A percentile compares a stretch with the other conserved stretches of the same genome.
phyloP scores from a whole-genome alignment of 2,113 vertebrate genomes.

The Ictalurus punctatus region DNA sequence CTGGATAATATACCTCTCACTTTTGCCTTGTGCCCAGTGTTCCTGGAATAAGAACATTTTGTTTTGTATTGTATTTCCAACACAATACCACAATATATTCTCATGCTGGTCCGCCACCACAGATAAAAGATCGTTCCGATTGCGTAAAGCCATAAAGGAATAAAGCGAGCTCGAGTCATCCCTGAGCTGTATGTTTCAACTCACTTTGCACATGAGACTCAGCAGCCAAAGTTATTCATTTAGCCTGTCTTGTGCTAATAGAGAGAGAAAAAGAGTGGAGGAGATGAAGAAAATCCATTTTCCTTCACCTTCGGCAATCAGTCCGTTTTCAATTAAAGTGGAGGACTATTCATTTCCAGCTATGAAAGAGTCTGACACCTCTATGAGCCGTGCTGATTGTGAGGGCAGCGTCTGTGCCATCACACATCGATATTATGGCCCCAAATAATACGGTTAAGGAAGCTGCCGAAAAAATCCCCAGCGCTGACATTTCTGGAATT shows the following conservation, averaged over 20 bases:
- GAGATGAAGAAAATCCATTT: slow-evolving; percentile 34
- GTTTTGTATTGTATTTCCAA: neutral
- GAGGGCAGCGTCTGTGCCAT: slow-evolving; percentile 21
- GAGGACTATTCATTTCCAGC: slow-evolving; percentile 42
- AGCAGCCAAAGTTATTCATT: slow-evolving; percentile 33
- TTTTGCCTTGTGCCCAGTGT: neutral
- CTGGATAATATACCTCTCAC: neutral
- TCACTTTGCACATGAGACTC: slow-evolving; percentile 13
- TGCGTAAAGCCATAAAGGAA: neutral
- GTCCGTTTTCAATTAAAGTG: slow-evolving; percentile 48
- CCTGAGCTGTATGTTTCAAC: neutral
- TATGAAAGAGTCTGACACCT: slow-evolving; percentile 45
- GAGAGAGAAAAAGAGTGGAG: neutral
- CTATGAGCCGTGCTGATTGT: slow-evolving; percentile 32
- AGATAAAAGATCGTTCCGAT: neutral
- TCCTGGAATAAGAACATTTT: neutral
- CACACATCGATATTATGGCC: neutral
- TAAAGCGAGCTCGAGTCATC: neutral
- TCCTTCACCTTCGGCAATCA: slow-evolving; percentile 46
- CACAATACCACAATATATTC: neutral
- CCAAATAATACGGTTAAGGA: neutral
- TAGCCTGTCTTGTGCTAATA: slow-evolving; percentile 29
- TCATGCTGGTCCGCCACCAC: neutral
- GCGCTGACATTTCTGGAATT: slow-evolving; percentile 10
- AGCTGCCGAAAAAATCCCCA: neutral